Evolutionary conservation across 2,888 invertebrate species (phyloP).

Genomic region (Lacanobia wlatinum): DNA sequence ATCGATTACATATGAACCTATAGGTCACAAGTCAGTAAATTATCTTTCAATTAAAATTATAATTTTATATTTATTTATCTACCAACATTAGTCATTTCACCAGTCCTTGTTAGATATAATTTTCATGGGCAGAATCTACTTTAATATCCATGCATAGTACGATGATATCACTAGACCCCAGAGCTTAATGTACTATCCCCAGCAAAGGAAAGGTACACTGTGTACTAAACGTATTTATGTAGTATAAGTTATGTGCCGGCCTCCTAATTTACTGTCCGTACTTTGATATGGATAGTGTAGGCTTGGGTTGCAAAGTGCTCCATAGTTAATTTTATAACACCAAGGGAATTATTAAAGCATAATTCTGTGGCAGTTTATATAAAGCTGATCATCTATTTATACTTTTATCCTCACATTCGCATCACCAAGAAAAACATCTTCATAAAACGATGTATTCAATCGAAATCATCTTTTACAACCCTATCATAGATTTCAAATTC

Average conservation of each 20-base stretch:
- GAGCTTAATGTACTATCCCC: slow-evolving; percentile 32
- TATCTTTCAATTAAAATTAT: slow-evolving; percentile 19
- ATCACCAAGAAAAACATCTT: not conserved
- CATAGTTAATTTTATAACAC: slow-evolving; percentile 3
- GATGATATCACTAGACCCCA: slow-evolving; percentile 27
- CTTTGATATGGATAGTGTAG: slow-evolving; percentile 47
- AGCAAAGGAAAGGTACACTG: slow-evolving; percentile 28
- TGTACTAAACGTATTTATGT: slow-evolving; percentile 37
- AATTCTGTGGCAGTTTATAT: not conserved
- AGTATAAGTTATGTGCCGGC: slow-evolving; percentile 22
- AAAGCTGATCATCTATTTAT: not conserved
- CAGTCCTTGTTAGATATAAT: slow-evolving; percentile 8
- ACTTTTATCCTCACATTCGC: too few species aligned
- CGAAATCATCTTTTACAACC: not conserved
- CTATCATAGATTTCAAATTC: slow-evolving; percentile 9
- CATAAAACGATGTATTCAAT: not conserved
- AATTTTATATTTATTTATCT: slow-evolving; percentile 14
- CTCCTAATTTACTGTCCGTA: slow-evolving; percentile 38
- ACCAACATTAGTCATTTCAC: not conserved
- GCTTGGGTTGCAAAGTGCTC: slow-evolving; percentile 21
- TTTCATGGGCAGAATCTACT: not conserved
- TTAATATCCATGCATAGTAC: slow-evolving; percentile 3
- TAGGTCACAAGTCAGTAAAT: slow-evolving; percentile 22
- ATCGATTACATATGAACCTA: slow-evolving; percentile 13
- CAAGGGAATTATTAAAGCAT: slow-evolving; percentile 1